These are phyloP conservation scores for Drosophila rellima DNA, from an alignment of 2,888 invertebrate genomes.

Conservation along the genomic window DNA sequence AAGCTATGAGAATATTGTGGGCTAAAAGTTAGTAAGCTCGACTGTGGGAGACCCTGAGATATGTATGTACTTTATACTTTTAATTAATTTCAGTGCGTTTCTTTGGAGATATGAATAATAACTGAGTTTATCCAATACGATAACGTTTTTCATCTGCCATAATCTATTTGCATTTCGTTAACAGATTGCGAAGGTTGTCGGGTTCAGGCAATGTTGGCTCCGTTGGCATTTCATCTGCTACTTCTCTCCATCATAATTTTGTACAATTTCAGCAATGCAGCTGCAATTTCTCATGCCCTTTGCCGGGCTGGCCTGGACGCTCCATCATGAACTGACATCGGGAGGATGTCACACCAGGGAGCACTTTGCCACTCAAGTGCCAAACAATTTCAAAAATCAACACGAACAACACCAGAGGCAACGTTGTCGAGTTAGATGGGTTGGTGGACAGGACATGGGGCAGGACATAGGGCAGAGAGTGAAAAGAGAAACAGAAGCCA, in stretches of 20 bases:
- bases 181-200: slow-evolving; percentile 23
- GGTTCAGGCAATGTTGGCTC: slow-evolving; percentile 29
- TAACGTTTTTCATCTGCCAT: neutral
- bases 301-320: slow-evolving; percentile 37
- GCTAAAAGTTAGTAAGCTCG: too few species aligned
- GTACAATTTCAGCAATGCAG: slow-evolving; percentile 47
- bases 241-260: slow-evolving; percentile 29
- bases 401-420: slow-evolving; percentile 51
- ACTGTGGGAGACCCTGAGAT: too few species aligned
- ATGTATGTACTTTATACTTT: too few species aligned
- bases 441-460: neutral
- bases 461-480: neutral
- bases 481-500: slow-evolving; percentile 42
- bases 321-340: slow-evolving; percentile 55
- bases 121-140: neutral
- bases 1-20: too few species aligned
- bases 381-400: slow-evolving; percentile 80
- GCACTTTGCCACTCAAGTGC: slow-evolving; percentile 76
- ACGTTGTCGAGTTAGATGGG: slow-evolving; percentile 12
- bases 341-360: slow-evolving; percentile 58
- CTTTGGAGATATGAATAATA: neutral
- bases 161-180: slow-evolving; percentile 40
- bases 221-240: slow-evolving; percentile 24
- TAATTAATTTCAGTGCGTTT: neutral
- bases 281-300: slow-evolving; percentile 53